These are phyloP conservation scores for Didymodactylos carnosus DNA, from an alignment of 2,888 invertebrate species.

Conservation along the genomic window DNA sequence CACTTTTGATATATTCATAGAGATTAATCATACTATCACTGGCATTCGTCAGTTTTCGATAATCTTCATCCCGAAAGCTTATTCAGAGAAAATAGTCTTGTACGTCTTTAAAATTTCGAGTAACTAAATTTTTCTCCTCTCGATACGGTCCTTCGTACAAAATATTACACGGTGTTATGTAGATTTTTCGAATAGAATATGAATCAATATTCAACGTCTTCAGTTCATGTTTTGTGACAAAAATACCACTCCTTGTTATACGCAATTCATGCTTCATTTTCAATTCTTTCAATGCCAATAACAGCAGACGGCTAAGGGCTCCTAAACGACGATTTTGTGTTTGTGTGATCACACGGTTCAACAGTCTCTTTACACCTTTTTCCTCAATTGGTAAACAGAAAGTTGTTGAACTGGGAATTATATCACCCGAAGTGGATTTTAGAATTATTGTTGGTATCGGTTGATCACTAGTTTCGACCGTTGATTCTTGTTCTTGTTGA, in stretches of 20 bases:
- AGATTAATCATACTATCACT: not conserved
- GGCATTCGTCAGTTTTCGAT: not conserved
- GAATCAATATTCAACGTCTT: not conserved
- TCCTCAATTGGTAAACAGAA: too few species aligned
- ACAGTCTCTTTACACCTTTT: too few species aligned
- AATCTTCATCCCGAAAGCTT: not conserved
- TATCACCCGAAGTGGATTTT: too few species aligned
- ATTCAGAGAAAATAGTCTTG: not conserved
- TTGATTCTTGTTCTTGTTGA: not conserved
- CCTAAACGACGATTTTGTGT: not conserved
- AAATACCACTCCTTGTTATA: not conserved
- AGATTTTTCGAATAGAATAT: not conserved
- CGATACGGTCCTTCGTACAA: not conserved
- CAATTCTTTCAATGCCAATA: not conserved
- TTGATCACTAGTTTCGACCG: too few species aligned
- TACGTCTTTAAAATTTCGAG: not conserved
- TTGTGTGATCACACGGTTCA: not conserved
- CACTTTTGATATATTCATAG: not conserved
- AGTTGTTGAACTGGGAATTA: too few species aligned
- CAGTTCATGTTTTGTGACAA: not conserved
- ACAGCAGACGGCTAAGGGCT: not conserved
- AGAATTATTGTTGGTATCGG: not conserved
- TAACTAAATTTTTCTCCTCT: not conserved
- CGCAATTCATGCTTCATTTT: not conserved
- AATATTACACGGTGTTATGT: not conserved